Conservation (phyloP, 2,113 vertebrate genomes). For the Puntigrus tetrazona region DNA sequence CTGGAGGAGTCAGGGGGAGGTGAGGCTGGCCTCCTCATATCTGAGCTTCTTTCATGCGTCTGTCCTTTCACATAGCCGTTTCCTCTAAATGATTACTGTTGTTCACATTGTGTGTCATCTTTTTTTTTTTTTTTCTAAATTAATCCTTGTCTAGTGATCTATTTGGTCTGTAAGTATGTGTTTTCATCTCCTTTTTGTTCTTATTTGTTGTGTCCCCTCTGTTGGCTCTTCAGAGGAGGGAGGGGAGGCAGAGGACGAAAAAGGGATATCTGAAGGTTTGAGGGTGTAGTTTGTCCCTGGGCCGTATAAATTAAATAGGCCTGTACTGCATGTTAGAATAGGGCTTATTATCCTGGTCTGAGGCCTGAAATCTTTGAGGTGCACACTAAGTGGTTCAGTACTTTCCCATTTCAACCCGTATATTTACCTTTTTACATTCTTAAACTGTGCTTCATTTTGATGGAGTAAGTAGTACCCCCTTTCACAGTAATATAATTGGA, state of each 20-base stretch:
- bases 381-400: neutral
- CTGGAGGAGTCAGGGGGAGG: constrained; percentile 48
- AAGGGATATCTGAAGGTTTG: constrained; percentile 59
- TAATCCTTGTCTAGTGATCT: neutral
- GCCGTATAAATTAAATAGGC: neutral
- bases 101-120: neutral
- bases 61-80: neutral
- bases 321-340: constrained; percentile 36
- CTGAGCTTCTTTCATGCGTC: neutral
- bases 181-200: constrained; percentile 19
- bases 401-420: neutral
- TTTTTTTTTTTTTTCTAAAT: neutral
- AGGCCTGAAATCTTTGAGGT: neutral
- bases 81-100: neutral
- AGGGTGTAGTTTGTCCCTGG: constrained; percentile 19
- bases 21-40: constrained; percentile 48
- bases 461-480: neutral
- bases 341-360: neutral
- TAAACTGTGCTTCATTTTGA: neutral
- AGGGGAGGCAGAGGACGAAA: constrained; percentile 45
- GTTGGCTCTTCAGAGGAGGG: constrained; percentile 53
- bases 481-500: neutral
- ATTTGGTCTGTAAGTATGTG: constrained; percentile 12
- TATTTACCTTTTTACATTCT: neutral
- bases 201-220: constrained; percentile 18